Evolutionary conservation across 2,888 invertebrate species (phyloP).

Genomic region (Carcina quercana): DNA sequence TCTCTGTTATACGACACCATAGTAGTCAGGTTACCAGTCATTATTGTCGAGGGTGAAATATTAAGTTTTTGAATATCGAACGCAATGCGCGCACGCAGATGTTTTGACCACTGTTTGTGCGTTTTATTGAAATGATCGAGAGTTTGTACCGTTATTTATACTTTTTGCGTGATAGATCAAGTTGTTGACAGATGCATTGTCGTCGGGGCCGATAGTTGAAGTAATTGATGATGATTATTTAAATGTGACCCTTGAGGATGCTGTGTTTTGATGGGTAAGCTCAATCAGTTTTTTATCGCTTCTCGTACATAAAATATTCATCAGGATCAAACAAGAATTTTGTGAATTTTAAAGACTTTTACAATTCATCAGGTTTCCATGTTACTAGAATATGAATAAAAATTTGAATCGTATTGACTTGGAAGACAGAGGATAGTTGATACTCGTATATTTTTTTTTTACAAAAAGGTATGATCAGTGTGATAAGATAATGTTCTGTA

Average conservation of each 20-base stretch:
- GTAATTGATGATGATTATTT: neutral
- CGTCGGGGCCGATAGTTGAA: slow-evolving; percentile 5
- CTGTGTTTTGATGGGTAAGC: no score
- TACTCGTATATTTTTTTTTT: no score
- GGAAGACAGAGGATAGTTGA: no score
- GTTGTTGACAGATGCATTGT: slow-evolving; percentile 38
- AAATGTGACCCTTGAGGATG: neutral
- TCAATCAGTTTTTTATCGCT: no score
- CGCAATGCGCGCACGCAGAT: slow-evolving; percentile 50
- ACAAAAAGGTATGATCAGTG: no score
- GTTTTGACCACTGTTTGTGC: slow-evolving; percentile 59
- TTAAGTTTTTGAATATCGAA: slow-evolving; percentile 53
- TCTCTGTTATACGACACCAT: slow-evolving; percentile 35
- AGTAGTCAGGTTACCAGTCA: slow-evolving; percentile 44
- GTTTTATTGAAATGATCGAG: slow-evolving; percentile 46
- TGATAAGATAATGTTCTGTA: no score
- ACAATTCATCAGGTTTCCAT: no score
- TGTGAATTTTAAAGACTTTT: no score
- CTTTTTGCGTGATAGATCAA: slow-evolving; percentile 34
- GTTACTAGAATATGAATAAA: no score
- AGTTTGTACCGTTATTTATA: slow-evolving; percentile 47
- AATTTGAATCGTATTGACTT: no score
- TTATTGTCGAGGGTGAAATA: slow-evolving; percentile 28
- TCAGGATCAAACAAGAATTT: no score
- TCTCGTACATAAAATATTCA: no score